Evolutionary conservation across 2,888 invertebrate species (phyloP).

Genomic region (Lasioglossum figueresi): DNA sequence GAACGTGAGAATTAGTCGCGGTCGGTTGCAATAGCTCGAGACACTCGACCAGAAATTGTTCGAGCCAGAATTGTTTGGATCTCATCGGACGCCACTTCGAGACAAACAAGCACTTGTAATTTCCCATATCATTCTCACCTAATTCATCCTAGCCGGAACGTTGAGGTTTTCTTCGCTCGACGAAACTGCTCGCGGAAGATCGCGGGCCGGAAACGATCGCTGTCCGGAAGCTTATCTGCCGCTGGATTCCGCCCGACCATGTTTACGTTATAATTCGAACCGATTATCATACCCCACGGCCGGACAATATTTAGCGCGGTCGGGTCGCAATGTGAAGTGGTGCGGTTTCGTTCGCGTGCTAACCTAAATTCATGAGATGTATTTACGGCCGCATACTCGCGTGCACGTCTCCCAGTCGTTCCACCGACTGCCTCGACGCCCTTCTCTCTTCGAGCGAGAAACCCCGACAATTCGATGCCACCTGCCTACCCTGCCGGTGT

Average conservation of each 20-base stretch:
- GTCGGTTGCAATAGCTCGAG: too few species aligned
- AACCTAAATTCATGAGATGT: conserved; percentile 79
- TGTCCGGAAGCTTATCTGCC: conserved; percentile 11
- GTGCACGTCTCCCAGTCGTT: conserved; percentile 54
- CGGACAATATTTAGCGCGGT: conserved; percentile 78
- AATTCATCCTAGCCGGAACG: too few species aligned
- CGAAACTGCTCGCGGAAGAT: not conserved
- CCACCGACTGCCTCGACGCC: conserved; percentile 22
- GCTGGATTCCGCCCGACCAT: not conserved
- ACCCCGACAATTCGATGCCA: conserved; percentile 41
- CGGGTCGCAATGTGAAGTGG: conserved; percentile 70
- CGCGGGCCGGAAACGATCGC: not conserved
- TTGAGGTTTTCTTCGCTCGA: not conserved
- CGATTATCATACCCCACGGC: conserved; percentile 73
- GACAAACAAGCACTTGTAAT: too few species aligned
- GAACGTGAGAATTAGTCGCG: too few species aligned
- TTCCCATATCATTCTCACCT: too few species aligned
- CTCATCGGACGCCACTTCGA: too few species aligned
- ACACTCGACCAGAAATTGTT: too few species aligned
- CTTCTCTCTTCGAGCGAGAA: conserved; percentile 19
- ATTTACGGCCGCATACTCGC: conserved; percentile 75
- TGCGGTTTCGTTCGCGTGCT: conserved; percentile 79
- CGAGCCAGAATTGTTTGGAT: too few species aligned
- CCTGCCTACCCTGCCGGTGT: not conserved
- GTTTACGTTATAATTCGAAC: conserved; percentile 68